Evolutionary conservation across 2,797 vertebrate genomes (phyloP), one percentile per base, ranked within the genome.

Genomic region (Siniperca obscura): DNA sequence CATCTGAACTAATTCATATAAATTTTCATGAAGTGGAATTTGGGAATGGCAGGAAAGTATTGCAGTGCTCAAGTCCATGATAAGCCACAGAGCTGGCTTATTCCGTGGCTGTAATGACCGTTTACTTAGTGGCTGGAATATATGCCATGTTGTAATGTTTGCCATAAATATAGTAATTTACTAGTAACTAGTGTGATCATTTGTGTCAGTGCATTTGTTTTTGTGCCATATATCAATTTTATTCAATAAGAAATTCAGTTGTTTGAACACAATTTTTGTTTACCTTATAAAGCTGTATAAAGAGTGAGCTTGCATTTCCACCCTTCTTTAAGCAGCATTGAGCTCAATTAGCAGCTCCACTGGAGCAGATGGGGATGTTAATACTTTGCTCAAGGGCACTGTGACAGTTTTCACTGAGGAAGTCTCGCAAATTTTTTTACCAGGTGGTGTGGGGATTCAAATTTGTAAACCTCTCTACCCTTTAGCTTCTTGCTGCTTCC

Each of bases 371-470:
- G 44, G 44, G 52, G 38, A 55, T 55, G 68, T 21, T 85, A 76
- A 86, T 83, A 61, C 68, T 86, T 79, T 88, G 85, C 87, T 91
- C 81, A 90, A 89, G 85, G 87, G 76, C 82, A 86, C 91, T 78
- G 67, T 74, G 74, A 80, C 70, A 78, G 66, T 76, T 65, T 50
- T 69, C 70, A 70, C 55, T 6, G 53, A 80, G n/a, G 74, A 81
- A 84, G 65, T 61, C 64, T 75, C 60, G 22, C 40, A 78, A n/a
- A 11, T 42, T 74, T 71, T 71, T 69, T 56, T 70, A 52, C 19
- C 27, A 13, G 72, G 40, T 1, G 2, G 11, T 52, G 1, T 67
- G 46, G n/a, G 30, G 30, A 64, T 76, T 77, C 1, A 67, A 44
- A 79, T 74, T 0, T 79, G 64, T 59, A 68, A 73, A 52, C 52